Evolutionary conservation across 2,888 invertebrate species (phyloP).

Genomic region (Apotomis turbidana): DNA sequence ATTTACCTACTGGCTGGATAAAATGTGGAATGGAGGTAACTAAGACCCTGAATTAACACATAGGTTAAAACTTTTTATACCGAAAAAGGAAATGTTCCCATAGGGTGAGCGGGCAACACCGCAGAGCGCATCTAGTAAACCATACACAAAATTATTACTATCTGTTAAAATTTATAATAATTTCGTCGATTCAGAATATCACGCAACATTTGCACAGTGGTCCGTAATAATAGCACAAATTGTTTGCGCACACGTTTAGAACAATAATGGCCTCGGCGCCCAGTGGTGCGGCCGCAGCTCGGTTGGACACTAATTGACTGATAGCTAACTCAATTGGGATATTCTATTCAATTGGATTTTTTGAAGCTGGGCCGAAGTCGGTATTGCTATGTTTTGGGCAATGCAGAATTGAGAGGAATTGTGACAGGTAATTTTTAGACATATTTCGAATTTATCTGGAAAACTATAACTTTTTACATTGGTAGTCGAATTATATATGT

Average conservation of each 20-base stretch:
- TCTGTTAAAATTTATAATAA: constrained; percentile 42
- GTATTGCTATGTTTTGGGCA: neutral
- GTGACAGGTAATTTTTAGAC: neutral
- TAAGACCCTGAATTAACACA: too few species aligned
- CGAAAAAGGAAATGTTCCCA: too few species aligned
- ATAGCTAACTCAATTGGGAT: constrained; percentile 26
- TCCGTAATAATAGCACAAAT: constrained; percentile 64
- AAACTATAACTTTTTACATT: too few species aligned
- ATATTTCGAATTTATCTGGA: too few species aligned
- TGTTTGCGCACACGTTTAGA: constrained; percentile 61
- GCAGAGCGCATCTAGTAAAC: neutral
- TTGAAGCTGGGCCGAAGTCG: constrained; percentile 12
- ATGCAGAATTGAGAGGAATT: neutral
- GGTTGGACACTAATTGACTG: constrained; percentile 41
- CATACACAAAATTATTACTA: constrained; percentile 10
- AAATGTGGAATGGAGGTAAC: too few species aligned
- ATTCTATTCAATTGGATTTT: constrained; percentile 35
- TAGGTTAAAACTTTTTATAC: too few species aligned
- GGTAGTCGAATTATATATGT: too few species aligned
- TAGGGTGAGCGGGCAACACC: too few species aligned
- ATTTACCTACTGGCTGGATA: too few species aligned
- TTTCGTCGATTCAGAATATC: constrained; percentile 45
- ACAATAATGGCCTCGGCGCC: constrained; percentile 48
- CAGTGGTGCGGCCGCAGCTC: constrained; percentile 40
- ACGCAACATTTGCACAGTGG: constrained; percentile 56